Conservation (phyloP, 64 coral and sea anemone species). For the Porites lutea region DNA sequence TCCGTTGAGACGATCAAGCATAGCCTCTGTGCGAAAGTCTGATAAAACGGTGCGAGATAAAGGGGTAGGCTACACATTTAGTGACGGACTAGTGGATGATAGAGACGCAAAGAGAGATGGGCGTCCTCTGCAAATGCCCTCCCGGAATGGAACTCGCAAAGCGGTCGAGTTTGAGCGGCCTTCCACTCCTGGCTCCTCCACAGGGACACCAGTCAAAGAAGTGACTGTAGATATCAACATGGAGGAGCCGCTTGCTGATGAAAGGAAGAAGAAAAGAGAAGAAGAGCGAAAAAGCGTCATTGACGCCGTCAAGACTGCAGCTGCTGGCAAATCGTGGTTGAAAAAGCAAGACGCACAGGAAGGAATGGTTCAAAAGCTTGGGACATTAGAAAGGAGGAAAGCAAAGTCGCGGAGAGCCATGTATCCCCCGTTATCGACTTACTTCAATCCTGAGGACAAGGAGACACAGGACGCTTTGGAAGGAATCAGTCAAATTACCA, state of each 20-base stretch:
- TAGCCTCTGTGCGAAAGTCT: conserved; percentile 82
- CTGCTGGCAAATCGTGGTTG: conserved; percentile 29
- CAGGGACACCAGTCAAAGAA: background rate
- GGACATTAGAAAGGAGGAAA: conserved; percentile 56
- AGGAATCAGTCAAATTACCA: conserved; percentile 7
- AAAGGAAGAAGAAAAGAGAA: conserved; percentile 6
- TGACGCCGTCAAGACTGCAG: conserved; percentile 27
- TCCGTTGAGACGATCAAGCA: conserved; percentile 84
- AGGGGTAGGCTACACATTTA: conserved; percentile 64
- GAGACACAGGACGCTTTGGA: conserved; percentile 40
- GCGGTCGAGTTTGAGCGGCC: background rate
- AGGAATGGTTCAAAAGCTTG: conserved; percentile 57
- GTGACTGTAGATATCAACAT: conserved; percentile 37
- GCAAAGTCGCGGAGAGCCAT: conserved; percentile 71
- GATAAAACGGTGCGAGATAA: conserved; percentile 82
- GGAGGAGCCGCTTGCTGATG: background rate
- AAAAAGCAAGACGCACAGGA: conserved; percentile 34
- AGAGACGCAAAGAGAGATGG: background rate
- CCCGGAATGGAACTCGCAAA: background rate
- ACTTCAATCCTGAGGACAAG: conserved; percentile 75
- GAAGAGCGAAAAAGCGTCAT: conserved; percentile 17
- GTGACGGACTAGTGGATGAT: conserved; percentile 26
- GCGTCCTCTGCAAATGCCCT: background rate
- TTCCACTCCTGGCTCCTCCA: background rate
- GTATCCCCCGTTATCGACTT: conserved; percentile 87